These are phyloP conservation scores for Bugula neritina DNA, from an alignment of 2,888 invertebrate genomes.

Conservation along the genomic window DNA sequence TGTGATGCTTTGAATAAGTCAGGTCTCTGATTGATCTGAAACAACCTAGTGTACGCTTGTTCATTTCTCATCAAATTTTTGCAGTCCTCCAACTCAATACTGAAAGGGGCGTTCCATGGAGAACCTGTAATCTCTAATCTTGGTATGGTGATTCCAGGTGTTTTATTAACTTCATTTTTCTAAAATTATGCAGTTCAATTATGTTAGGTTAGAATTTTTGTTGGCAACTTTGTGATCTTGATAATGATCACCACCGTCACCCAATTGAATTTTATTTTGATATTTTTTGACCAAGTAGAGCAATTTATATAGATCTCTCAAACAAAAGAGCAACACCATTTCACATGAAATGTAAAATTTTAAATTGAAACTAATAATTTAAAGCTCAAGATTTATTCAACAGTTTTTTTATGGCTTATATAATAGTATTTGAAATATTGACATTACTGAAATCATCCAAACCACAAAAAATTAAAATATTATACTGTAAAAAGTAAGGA, in stretches of 20 bases:
- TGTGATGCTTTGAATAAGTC: not conserved
- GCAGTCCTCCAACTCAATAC: conserved; percentile 7
- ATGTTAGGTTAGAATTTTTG: too few species aligned
- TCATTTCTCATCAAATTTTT: conserved; percentile 22
- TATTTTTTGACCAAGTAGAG: too few species aligned
- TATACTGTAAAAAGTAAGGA: too few species aligned
- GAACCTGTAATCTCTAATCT: conserved; percentile 9
- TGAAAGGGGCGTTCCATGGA: not conserved
- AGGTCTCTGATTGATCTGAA: conserved; percentile 3
- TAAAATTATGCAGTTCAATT: not conserved
- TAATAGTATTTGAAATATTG: not conserved
- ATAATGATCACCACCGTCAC: too few species aligned
- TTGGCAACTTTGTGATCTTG: too few species aligned
- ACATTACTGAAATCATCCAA: not conserved
- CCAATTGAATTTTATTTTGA: too few species aligned
- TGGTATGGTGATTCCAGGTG: not conserved
- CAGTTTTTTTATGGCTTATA: too few species aligned
- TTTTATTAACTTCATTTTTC: not conserved
- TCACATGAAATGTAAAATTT: too few species aligned
- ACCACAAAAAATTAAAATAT: not conserved
- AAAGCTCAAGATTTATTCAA: too few species aligned
- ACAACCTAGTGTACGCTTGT: not conserved
- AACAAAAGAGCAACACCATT: too few species aligned
- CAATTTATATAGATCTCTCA: too few species aligned
- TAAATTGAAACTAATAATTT: too few species aligned